phyloP scores from a whole-genome alignment of 2,797 vertebrate genomes.

The Sebastes matsubarae region DNA sequence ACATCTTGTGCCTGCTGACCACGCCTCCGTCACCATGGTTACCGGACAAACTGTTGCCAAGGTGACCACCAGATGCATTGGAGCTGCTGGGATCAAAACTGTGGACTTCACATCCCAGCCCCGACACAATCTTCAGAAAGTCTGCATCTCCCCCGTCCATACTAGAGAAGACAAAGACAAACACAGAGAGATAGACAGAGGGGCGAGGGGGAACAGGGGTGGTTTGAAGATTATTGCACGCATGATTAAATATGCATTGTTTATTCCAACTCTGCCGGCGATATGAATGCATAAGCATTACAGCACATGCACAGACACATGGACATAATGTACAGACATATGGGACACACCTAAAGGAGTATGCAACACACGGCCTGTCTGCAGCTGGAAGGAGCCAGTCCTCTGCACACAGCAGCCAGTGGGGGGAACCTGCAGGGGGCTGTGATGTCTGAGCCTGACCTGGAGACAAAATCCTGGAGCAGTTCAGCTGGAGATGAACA shows the following conservation, averaged over 20 bases:
- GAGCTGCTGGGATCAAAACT: constrained; percentile 80
- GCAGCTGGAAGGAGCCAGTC: constrained; percentile 75
- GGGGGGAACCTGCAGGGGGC: constrained; percentile 35
- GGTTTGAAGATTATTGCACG: constrained; percentile 61
- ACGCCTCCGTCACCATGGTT: constrained; percentile 66
- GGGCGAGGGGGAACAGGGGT: constrained; percentile 39
- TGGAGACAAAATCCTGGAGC: constrained; percentile 71
- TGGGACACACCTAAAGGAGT: constrained; percentile 82
- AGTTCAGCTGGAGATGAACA: constrained; percentile 70
- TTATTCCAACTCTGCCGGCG: constrained; percentile 49
- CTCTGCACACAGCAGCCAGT: constrained; percentile 79
- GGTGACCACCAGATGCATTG: constrained; percentile 70
- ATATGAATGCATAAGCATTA: constrained; percentile 59
- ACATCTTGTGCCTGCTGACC: constrained; percentile 77
- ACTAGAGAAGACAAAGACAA: constrained; percentile 62
- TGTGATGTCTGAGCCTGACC: constrained; percentile 51
- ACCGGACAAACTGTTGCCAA: constrained; percentile 76
- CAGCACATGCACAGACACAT: constrained; percentile 31
- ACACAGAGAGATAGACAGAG: constrained; percentile 22
- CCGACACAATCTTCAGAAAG: constrained; percentile 74
- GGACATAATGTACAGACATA: constrained; percentile 24
- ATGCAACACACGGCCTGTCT: constrained; percentile 74
- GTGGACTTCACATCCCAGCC: constrained; percentile 81
- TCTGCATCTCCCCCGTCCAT: constrained; percentile 76
- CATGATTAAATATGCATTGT: constrained; percentile 75